Base-by-base conservation (phyloP, 92 coral and sea anemone species). In the Epizoanthus scotinus region DNA sequence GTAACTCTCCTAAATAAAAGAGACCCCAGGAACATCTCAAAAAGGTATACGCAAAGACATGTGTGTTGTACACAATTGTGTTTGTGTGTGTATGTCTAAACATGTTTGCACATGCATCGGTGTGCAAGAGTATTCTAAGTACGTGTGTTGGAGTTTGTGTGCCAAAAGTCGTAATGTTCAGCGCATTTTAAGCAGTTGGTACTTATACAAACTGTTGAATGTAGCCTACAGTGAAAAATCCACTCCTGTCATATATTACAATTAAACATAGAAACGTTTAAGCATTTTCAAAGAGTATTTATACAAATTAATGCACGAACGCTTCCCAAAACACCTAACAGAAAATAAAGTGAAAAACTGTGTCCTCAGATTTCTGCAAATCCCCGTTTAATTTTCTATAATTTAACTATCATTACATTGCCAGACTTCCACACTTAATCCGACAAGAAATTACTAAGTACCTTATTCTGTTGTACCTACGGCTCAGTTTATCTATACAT, bases 321-420 rank as follows among this genome's bases (percentile, higher is more conserved):
- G 36, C 18, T 26, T 62, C 34, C 67, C 24, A 62, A 62, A 24
- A 14, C 29, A 18, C 12, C 5, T 5, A 14, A 64, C 69, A 25
- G 3, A 64, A 5, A 14, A 27, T 14, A 2, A 17, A 8, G n/a
- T 2, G 50, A 54, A 3, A 47, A 70, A 12, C 58, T 25, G 25
- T 26, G 36, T 58, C 67, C 67, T 74, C 44, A 59, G 81, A 75
- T 75, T 75, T 75, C 81, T 15, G n/a, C 14, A 59, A 1, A 38
- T 22, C 68, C 55, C 56, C 29, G 42, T 20, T 36, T 57, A 21
- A 57, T 17, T 27, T 25, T 21, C 56, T 38, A 59, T 29, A 25
- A 62, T 26, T 62, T 26, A 59, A 36, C 61, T 38, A 28, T 25
- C n/a, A 17, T 9, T 22, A 29, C 57, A 28, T 28, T 29, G 13